A percentile compares a stretch with the other conserved stretches of the same genome.
Evolutionary conservation across 1,140 invertebrate species (phyloP).

Genomic region (Palaemon carinicauda): DNA sequence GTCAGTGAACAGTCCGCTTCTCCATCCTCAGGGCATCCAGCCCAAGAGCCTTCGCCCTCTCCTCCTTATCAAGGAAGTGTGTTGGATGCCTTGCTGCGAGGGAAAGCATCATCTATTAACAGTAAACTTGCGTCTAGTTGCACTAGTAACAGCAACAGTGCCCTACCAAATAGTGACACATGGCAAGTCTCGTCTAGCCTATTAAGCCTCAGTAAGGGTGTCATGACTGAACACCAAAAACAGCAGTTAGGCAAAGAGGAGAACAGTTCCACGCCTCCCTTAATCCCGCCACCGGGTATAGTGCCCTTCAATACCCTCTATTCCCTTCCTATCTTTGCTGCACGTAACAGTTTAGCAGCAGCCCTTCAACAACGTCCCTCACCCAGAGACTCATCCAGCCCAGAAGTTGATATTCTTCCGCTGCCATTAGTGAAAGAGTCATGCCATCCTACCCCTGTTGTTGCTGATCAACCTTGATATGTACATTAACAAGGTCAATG

Average conservation of each 20-base stretch:
- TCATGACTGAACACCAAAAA: slow-evolving; percentile 37
- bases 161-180: slow-evolving; percentile 6
- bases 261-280: not conserved
- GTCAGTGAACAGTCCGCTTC: slow-evolving; percentile 56
- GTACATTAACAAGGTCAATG: not conserved
- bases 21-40: not conserved
- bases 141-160: slow-evolving; percentile 18
- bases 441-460: slow-evolving; percentile 26
- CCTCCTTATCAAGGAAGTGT: slow-evolving; percentile 49
- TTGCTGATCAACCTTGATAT: slow-evolving; percentile 40
- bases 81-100: slow-evolving; percentile 50
- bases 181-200: slow-evolving; percentile 52
- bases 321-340: slow-evolving; percentile 27
- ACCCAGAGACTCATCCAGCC: not conserved
- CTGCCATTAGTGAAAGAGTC: slow-evolving; percentile 42
- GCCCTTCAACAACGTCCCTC: slow-evolving; percentile 39
- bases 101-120: slow-evolving; percentile 9
- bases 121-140: not conserved
- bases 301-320: slow-evolving; percentile 45
- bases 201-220: slow-evolving; percentile 38
- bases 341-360: slow-evolving; percentile 26
- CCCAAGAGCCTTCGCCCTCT: slow-evolving; percentile 17
- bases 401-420: slow-evolving; percentile 41
- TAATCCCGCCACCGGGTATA: slow-evolving; percentile 25
- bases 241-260: slow-evolving; percentile 13